phyloP scores from a whole-genome alignment of 2,797 vertebrate genomes.

The Catostomus latipinnis region DNA sequence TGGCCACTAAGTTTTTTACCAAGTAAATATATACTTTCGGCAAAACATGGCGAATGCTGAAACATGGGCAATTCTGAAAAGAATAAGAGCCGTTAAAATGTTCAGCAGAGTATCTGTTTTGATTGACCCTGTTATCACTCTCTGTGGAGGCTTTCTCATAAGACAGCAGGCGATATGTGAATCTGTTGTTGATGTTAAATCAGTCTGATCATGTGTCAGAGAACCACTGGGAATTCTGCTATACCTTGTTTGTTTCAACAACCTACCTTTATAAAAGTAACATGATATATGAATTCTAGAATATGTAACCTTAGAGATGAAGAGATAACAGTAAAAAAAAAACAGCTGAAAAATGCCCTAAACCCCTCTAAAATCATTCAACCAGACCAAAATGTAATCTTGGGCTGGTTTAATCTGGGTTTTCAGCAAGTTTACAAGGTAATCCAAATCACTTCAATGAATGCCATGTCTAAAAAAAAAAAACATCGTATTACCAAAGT shows the following conservation, averaged over 20 bases:
- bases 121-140: conserved; percentile 5
- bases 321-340: not conserved
- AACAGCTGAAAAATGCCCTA: too few species aligned
- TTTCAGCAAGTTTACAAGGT: too few species aligned
- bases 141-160: not conserved
- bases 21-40: conserved; percentile 21
- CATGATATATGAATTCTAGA: not conserved
- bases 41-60: not conserved
- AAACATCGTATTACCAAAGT: too few species aligned
- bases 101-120: not conserved
- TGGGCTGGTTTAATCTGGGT: too few species aligned
- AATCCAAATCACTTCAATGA: too few species aligned
- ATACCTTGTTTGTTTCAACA: conserved; percentile 19
- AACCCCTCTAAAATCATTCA: too few species aligned
- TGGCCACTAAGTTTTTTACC: conserved; percentile 28
- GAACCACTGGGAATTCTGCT: conserved; percentile 4
- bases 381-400: too few species aligned
- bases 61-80: conserved; percentile 13
- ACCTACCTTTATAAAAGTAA: conserved; percentile 6
- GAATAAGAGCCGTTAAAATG: conserved; percentile 1
- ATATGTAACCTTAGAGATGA: not conserved
- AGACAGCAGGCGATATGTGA: conserved; percentile 11
- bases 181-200: conserved; percentile 1
- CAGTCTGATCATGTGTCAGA: conserved; percentile 1
- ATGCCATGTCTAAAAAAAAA: too few species aligned